A percentile compares a stretch with the other conserved stretches of the same genome.
These are phyloP conservation scores for Myotis yumanensis DNA, from an alignment of 2,113 vertebrate genomes.

Conservation along the genomic window DNA sequence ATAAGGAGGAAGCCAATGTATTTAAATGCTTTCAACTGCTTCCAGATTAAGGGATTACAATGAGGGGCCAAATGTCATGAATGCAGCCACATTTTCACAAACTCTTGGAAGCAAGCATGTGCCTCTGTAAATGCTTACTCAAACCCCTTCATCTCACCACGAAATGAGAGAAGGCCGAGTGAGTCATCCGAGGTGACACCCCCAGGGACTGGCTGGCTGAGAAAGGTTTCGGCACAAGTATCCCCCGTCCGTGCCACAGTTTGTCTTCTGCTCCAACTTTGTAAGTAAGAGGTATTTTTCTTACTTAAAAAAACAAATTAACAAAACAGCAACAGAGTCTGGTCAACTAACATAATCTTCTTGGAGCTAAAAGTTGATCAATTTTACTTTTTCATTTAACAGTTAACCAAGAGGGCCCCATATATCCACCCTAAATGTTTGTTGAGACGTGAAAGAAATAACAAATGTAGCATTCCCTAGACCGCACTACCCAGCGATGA, in stretches of 20 bases:
- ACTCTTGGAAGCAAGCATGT: neutral
- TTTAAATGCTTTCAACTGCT: neutral
- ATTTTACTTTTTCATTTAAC: constrained; percentile 28
- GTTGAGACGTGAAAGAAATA: neutral
- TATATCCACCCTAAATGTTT: neutral
- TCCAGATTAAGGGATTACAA: neutral
- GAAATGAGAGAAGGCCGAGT: neutral
- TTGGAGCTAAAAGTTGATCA: neutral
- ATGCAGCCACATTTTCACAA: neutral
- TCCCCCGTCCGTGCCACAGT: neutral
- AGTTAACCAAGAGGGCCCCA: neutral
- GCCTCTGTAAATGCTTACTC: neutral
- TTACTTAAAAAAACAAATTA: neutral
- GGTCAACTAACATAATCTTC: neutral
- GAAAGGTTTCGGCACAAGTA: neutral
- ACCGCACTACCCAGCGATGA: neutral
- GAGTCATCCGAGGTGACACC: neutral
- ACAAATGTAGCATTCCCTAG: neutral
- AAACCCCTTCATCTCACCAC: neutral
- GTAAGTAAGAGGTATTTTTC: neutral
- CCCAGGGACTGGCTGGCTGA: neutral
- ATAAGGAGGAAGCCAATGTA: neutral
- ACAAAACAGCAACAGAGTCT: neutral
- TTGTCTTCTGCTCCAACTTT: neutral
- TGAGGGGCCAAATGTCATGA: neutral